phyloP scores from a whole-genome alignment of 2,888 invertebrate genomes.

The Chaetogeoica ovagalla region DNA sequence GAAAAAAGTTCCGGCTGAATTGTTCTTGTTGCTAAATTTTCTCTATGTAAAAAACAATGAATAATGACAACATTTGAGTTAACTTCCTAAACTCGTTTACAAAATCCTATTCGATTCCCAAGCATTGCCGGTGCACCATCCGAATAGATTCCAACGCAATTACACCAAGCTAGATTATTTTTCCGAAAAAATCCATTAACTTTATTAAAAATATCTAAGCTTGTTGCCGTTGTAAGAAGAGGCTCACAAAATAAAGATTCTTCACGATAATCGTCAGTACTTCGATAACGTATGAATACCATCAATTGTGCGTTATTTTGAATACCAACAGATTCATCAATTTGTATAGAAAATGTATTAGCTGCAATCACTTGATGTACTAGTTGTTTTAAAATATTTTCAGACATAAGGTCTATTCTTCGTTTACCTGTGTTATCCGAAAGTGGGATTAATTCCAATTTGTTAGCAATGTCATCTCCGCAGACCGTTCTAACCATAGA shows the following conservation, averaged over 20 bases:
- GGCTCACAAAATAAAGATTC: conserved; percentile 55
- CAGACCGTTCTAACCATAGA: conserved; percentile 57
- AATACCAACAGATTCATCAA: conserved; percentile 34
- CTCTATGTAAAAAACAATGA: conserved; percentile 34
- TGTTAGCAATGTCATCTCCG: conserved; percentile 58
- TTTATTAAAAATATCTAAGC: conserved; percentile 54
- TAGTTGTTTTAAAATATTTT: conserved; percentile 57
- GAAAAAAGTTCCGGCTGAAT: conserved; percentile 31
- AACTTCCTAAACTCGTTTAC: conserved; percentile 27
- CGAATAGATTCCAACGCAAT: conserved; percentile 55
- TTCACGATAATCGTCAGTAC: conserved; percentile 36
- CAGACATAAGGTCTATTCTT: conserved; percentile 58
- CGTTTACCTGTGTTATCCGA: conserved; percentile 58
- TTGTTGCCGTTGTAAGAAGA: conserved; percentile 50
- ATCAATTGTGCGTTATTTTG: conserved; percentile 54
- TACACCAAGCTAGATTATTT: conserved; percentile 54
- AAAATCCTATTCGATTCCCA: conserved; percentile 50
- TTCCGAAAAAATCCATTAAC: conserved; percentile 53
- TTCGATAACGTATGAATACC: conserved; percentile 53
- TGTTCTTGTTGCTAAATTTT: conserved; percentile 13
- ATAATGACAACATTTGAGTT: conserved; percentile 11
- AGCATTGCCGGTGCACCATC: conserved; percentile 54
- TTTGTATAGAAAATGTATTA: conserved; percentile 43
- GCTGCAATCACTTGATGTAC: conserved; percentile 54
- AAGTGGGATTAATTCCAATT: conserved; percentile 57